Base-by-base conservation (phyloP, 1,140 invertebrate genomes). In the Eupristina koningsbergeri region DNA sequence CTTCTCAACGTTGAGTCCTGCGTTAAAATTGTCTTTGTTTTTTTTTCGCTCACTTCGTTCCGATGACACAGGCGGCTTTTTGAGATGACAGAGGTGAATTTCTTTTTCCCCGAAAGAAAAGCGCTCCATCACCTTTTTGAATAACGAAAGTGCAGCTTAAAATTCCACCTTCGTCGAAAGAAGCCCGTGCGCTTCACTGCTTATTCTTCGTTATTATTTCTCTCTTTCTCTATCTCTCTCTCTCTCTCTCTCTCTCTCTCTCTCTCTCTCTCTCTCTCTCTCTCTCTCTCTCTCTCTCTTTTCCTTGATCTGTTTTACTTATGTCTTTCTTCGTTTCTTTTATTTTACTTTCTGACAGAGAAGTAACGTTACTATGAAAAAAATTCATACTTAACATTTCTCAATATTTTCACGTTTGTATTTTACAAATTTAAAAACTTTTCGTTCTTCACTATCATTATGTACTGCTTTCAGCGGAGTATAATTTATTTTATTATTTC, bases 91-190 rank as follows among this genome's bases (percentile, higher is more conserved):
- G 58, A 81, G 71, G 58, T 75, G 41, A 64, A 81, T 81, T 81
- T 76, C 63, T 77, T 75, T 85, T 85, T 73, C 67, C 29, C 11
- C 58, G 50, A 75, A 83, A 78, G 77, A 86, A 85, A 81, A 85
- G 80, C 82, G 83, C 81, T 75, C 53, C 78, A 77, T 86, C 83
- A 86, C 84, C 80, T 77, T 80, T 83, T 67, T 71, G 80, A 80
- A 85, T 82, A 81, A 79, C 80, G 80, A 76, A 85, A 80, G 81
- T 85, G 86, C 88, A 88, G 87, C 87, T 89, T 88, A 87, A 88
- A 86, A 88, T 89, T 89, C 87, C 88, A 88, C 80, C 87, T 89
- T 88, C 85, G 81, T 82, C 63, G 71, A 80, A 81, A 85, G 74
- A 67, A 73, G 85, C 82, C 85, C 84, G 85, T 88, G 88, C 75